phyloP scores from a whole-genome alignment of 2,888 invertebrate species.

The Sepioteuthis lessoniana region DNA sequence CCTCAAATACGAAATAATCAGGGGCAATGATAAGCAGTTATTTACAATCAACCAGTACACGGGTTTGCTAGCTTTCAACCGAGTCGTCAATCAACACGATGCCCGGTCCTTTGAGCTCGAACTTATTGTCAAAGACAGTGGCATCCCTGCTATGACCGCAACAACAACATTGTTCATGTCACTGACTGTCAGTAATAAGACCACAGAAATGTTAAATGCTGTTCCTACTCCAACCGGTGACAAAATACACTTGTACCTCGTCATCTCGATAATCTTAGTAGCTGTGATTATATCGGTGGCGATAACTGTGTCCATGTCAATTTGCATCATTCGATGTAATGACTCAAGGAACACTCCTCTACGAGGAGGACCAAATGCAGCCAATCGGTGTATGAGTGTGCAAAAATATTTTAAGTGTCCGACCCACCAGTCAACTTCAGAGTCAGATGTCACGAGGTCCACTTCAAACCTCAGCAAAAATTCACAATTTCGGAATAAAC shows the following conservation, averaged over 20 bases:
- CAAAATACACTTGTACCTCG: background rate
- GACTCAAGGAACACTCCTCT: background rate
- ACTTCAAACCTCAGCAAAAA: conserved; percentile 18
- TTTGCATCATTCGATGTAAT: background rate
- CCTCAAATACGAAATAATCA: background rate
- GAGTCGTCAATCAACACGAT: background rate
- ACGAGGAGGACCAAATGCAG: background rate
- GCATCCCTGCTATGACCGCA: background rate
- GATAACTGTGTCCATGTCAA: background rate
- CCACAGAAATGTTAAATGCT: background rate
- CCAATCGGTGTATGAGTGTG: background rate
- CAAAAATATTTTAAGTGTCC: background rate
- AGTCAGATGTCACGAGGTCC: background rate
- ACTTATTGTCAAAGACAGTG: background rate
- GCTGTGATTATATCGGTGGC: background rate
- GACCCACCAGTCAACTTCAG: background rate
- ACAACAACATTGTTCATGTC: background rate
- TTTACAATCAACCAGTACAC: background rate
- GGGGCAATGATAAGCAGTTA: background rate
- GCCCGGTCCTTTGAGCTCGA: background rate
- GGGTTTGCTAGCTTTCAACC: background rate
- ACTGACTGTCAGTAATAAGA: background rate
- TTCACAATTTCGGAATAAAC: background rate
- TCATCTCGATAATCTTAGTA: background rate
- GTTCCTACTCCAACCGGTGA: background rate